Percentiles rank a stretch among this genome's conserved stretches.
Evolutionary conservation across 1,140 invertebrate genomes (phyloP).

Genomic region (Rhyacophila brunnea): DNA sequence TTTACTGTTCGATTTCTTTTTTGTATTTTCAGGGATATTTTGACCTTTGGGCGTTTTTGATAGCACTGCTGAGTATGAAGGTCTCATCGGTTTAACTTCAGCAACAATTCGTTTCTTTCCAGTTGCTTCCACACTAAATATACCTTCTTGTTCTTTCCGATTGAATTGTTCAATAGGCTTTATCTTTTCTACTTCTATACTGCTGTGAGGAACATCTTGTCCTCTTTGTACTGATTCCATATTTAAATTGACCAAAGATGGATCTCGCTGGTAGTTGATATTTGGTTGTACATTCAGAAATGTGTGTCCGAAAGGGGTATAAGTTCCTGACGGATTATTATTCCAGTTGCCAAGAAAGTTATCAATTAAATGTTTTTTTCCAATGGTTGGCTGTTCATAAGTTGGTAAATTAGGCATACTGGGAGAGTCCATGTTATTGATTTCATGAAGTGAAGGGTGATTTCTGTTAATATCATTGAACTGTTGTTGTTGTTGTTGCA

Average conservation of each 20-base stretch:
- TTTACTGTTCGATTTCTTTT: conserved; percentile 45
- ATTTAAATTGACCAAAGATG: conserved; percentile 21
- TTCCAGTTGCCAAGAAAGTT: conserved; percentile 80
- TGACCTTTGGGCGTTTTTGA: conserved; percentile 63
- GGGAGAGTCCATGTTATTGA: neutral
- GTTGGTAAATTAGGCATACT: conserved; percentile 1
- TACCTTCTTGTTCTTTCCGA: conserved; percentile 36
- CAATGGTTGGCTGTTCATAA: conserved; percentile 9
- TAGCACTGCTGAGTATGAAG: conserved; percentile 78
- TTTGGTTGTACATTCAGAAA: conserved; percentile 37
- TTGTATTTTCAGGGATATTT: conserved; percentile 41
- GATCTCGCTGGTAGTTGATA: conserved; percentile 9
- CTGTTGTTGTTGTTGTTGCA: neutral
- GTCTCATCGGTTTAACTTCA: conserved; percentile 81
- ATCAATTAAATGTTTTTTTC: conserved; percentile 44
- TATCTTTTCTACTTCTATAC: conserved; percentile 5
- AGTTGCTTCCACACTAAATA: conserved; percentile 39
- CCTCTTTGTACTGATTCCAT: conserved; percentile 17
- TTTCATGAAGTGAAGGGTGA: neutral
- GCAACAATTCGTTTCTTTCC: conserved; percentile 73
- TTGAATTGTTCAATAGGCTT: conserved; percentile 13
- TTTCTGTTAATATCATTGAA: neutral
- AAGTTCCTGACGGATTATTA: conserved; percentile 77
- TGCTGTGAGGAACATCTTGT: conserved; percentile 39
- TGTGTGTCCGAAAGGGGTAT: conserved; percentile 71